Base-by-base conservation (phyloP, 2,888 invertebrate species). In the Cephalotes varians region DNA sequence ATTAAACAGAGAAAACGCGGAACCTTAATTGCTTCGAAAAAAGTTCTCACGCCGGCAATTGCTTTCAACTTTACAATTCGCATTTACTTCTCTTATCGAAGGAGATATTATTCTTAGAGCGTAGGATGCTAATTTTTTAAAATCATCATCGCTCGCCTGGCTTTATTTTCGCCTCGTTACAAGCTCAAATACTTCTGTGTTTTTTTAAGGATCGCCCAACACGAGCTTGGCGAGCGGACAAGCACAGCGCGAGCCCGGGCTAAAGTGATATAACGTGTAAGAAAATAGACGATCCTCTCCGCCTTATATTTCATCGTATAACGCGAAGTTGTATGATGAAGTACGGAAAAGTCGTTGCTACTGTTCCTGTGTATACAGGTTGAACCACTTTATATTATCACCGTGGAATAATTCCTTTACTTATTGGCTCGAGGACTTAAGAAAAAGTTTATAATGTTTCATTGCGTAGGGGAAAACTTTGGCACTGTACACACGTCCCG, bases 181-280 rank as follows among this genome's bases (percentile, higher is more conserved):
- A 71, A 79, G 71, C 56, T 79, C 77, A 71, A 79, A 79, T 71
- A 79, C 71, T 58, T 79, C 44, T 25, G 25, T 79, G 77, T 71
- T 79, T 79, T 79, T 79, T 71, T 71, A 79, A 79, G 71, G 37
- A 71, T 71, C 77, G 71, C 77, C 34, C 69, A 25, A 76, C 76
- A 76, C 77, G 18, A 9, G 44, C 69, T 69, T 37, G 31, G 21
- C 56, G 56, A 15, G 21, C 69, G 71, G 12, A 58, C 56, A 71
- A 71, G 56, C 18, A 47, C 10, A 21, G 34, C 34, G 56, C 44
- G 21, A 56, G 71, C 9, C 25, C 18, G 44, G 12, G 4, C 71
- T 71, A 47, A 71, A 79, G 77, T 79, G 77, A 79, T 79, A 79
- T 79, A 79, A 79, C 77, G 77, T 79, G 77, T 79, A 79, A 79